These are phyloP conservation scores for Imbricaverruca yamaguchii DNA, from an alignment of 2,888 invertebrate species.

Conservation along the genomic window DNA sequence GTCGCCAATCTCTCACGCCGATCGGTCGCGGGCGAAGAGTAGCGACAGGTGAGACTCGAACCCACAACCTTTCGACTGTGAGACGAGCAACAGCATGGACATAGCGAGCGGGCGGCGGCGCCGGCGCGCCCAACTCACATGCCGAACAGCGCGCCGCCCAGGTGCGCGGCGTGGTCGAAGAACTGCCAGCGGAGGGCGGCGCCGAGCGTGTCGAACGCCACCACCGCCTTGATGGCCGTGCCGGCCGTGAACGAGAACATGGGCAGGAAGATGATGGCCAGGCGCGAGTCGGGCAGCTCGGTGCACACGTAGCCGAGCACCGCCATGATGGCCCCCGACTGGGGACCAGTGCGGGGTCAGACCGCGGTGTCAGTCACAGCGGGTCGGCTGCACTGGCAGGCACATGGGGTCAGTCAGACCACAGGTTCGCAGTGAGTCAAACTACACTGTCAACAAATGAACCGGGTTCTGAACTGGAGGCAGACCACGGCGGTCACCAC, in stretches of 20 bases:
- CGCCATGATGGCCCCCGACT: slow-evolving; percentile 95
- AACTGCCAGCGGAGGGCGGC: slow-evolving; percentile 77
- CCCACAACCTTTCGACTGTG: too few species aligned
- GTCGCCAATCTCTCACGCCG: too few species aligned
- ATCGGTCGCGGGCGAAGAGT: too few species aligned
- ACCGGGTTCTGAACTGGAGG: too few species aligned
- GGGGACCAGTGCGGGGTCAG: slow-evolving; percentile 35
- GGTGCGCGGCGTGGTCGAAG: slow-evolving; percentile 98
- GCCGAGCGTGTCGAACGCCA: slow-evolving; percentile 76
- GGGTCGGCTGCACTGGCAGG: too few species aligned
- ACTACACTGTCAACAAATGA: too few species aligned
- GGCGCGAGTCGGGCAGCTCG: slow-evolving; percentile 76
- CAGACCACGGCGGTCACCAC: too few species aligned
- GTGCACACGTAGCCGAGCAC: slow-evolving; percentile 79
- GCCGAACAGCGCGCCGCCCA: slow-evolving; percentile 88
- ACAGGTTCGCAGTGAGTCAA: too few species aligned
- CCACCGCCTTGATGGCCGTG: slow-evolving; percentile 70
- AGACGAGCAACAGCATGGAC: too few species aligned
- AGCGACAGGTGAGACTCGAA: too few species aligned
- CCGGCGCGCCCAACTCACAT: slow-evolving; percentile 88
- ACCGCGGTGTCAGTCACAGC: too few species aligned
- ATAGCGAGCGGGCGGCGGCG: slow-evolving; percentile 32
- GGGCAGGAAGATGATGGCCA: slow-evolving; percentile 84
- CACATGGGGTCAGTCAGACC: too few species aligned
- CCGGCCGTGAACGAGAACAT: slow-evolving; percentile 81